phyloP scores from a whole-genome alignment of 2,797 vertebrate species.

The Sciurus carolinensis region DNA sequence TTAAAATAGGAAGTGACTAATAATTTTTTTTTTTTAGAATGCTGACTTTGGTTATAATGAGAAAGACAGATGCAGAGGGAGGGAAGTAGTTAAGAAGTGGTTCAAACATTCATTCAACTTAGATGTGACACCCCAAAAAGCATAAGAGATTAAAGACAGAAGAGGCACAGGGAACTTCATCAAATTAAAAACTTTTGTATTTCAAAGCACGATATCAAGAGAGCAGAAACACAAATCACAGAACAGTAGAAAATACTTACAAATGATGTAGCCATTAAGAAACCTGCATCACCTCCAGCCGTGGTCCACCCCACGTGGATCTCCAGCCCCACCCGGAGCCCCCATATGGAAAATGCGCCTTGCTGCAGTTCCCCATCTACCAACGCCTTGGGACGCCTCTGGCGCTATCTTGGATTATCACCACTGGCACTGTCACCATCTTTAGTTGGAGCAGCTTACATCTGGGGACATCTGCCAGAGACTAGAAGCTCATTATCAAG shows the following conservation, averaged over 20 bases:
- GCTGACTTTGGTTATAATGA: conserved; percentile 43
- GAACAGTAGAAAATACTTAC: conserved; percentile 34
- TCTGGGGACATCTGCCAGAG: no score
- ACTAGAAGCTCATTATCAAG: no score
- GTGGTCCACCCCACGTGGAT: no score
- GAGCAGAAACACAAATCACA: background rate
- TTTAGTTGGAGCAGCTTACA: no score
- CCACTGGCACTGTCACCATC: no score
- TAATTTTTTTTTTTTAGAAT: conserved; percentile 26
- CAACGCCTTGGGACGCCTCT: no score
- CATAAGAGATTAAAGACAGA: conserved; percentile 3
- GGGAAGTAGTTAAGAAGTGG: background rate
- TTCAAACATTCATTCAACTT: conserved; percentile 50
- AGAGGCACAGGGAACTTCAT: background rate
- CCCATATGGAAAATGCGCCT: no score
- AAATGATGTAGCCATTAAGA: conserved; percentile 11
- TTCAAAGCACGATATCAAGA: background rate
- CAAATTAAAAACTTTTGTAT: conserved; percentile 50
- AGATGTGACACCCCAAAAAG: background rate
- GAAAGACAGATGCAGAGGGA: conserved; percentile 19
- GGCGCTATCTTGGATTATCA: no score
- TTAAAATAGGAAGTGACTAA: conserved; percentile 34
- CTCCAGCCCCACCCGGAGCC: no score
- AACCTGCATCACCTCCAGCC: background rate
- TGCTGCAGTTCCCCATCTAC: no score